Base-by-base conservation (phyloP, 1,140 invertebrate genomes). In the Diuraphis noxia region DNA sequence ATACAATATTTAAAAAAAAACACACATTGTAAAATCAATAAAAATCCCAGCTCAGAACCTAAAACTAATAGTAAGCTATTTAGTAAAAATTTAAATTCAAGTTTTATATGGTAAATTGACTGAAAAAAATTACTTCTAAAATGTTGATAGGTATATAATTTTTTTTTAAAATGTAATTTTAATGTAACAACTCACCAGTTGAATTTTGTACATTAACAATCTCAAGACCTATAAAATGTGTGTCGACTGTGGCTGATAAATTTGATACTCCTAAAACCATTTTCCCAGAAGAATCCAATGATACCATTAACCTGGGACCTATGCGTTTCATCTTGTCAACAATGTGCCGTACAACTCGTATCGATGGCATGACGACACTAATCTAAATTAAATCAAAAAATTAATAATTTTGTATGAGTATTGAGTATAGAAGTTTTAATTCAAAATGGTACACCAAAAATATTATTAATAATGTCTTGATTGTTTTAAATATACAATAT, bases 381-480 rank as follows among this genome's bases (percentile, higher is more conserved):
- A 94, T 93, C 92, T 93, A 84, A 25, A 87, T 87, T 30, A 34
- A 63, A 88, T 86, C 1, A 52, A 1, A 38, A 0, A 56, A 13
- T n/a, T 13, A 56, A 87, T 56, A 56, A 40, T 40, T 52, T 30
- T 40, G 6, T 30, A 81, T 1, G 8, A 38, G 23, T 38, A 10
- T n/a, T 1, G 8, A 38, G 23, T 38, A 10, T n/a, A 34, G 30
- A 0, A 34, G 19, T 46, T 46, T 86, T 34, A n/a, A 17, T 86
- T 86, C 2, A 49, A 34, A 85, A 86, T 10, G 0, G 19, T 86
- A 46, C 43, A 43, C 30, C 9, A 34, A 5, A 36, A 79, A 79
- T n/a, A 72, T 36, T 79, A 6, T 79, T 72, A 1, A n/a, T 72
- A 5, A 17, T 72, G 4, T 17, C 0, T 72, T 72, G 6, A 23